Conservation (phyloP, 2,797 vertebrate species). For the Gadopsis bispinosus region DNA sequence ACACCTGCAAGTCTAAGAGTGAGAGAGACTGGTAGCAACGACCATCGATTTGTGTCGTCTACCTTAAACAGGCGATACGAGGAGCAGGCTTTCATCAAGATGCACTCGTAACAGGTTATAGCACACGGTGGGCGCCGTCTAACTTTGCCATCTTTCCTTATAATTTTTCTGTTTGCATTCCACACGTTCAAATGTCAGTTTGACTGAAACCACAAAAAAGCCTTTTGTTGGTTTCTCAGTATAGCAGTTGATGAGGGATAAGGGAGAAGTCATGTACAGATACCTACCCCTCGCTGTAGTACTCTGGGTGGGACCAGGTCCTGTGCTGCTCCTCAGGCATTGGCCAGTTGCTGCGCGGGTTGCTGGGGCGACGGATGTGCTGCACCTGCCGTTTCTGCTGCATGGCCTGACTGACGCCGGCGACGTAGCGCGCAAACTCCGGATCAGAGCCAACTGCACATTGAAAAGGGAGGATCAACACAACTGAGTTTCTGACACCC, state of each 20-base stretch:
- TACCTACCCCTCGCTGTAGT: slow-evolving; percentile 93
- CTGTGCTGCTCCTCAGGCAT: slow-evolving; percentile 94
- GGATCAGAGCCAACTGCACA: slow-evolving; percentile 95
- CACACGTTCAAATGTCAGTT: background rate
- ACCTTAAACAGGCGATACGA: background rate
- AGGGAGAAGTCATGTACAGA: background rate
- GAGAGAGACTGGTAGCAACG: background rate
- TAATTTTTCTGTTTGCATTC: background rate
- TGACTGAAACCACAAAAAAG: background rate
- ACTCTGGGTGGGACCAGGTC: slow-evolving; percentile 96
- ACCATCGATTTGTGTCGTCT: background rate
- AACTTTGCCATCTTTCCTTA: background rate
- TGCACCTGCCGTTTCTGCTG: slow-evolving; percentile 97
- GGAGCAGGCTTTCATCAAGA: background rate
- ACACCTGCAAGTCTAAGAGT: background rate
- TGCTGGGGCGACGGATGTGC: slow-evolving; percentile 93
- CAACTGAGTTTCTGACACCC: slow-evolving; percentile 73
- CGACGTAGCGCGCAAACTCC: slow-evolving; percentile 97
- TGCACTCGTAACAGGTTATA: background rate
- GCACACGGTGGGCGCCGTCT: background rate
- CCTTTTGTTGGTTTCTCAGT: background rate
- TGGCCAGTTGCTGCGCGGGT: slow-evolving; percentile 92
- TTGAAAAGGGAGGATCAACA: slow-evolving; percentile 68
- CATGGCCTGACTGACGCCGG: slow-evolving; percentile 98
- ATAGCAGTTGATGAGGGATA: background rate